These are phyloP conservation scores for Coranthus polyacanthus DNA, from an alignment of 2,797 vertebrate species.

Conservation along the genomic window DNA sequence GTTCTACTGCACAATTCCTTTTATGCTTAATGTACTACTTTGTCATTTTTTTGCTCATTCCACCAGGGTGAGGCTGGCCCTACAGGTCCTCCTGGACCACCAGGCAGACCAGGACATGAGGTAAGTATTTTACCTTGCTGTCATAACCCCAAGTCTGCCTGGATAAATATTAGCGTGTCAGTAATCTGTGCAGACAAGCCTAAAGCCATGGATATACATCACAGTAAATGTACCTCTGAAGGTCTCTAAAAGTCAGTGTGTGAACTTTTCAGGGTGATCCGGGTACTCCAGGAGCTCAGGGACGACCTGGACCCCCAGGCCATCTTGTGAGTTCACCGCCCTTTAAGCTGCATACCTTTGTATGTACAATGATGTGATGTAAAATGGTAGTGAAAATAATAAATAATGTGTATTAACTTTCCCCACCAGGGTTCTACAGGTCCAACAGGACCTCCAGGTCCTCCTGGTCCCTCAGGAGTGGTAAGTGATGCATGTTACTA, in stretches of 20 bases:
- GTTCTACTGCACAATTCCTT: too few relatives aligned
- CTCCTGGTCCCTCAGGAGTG: constrained; percentile 73
- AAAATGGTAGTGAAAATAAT: constrained; percentile 1
- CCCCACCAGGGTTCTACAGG: constrained; percentile 73
- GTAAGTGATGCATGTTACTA: constrained; percentile 59
- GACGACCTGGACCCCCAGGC: constrained; percentile 90
- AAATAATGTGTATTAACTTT: constrained; percentile 11
- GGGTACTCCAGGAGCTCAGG: constrained; percentile 89
- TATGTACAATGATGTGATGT: background rate
- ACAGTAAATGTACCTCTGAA: constrained; percentile 1
- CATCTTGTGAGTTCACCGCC: constrained; percentile 85
- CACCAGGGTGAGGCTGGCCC: constrained; percentile 92
- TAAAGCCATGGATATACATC: background rate
- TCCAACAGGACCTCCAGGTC: constrained; percentile 73
- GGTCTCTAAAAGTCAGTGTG: constrained; percentile 23
- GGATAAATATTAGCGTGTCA: background rate
- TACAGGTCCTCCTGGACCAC: constrained; percentile 87
- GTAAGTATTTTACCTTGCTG: constrained; percentile 71
- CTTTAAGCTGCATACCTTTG: constrained; percentile 5
- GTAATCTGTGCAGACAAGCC: background rate
- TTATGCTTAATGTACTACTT: background rate
- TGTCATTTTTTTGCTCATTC: constrained; percentile 15
- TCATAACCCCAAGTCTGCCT: background rate
- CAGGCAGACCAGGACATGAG: constrained; percentile 90
- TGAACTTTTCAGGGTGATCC: constrained; percentile 88